Evolutionary conservation across 1,140 invertebrate genomes (phyloP).

Genomic region (Musca vetustissima): DNA sequence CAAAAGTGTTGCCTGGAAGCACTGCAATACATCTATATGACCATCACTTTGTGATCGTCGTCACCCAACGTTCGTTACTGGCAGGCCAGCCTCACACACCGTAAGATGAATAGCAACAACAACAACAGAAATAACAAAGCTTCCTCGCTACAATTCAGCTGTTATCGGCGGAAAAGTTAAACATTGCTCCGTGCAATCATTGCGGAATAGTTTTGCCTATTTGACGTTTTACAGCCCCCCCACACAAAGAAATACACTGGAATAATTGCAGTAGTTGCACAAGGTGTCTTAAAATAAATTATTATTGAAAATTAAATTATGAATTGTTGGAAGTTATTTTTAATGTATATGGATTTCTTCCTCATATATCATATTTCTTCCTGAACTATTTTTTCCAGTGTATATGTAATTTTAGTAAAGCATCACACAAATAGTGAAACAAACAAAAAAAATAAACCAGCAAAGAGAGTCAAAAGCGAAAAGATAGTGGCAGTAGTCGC

Average conservation of each 20-base stretch:
- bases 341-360: no score
- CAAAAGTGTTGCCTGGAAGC: constrained; percentile 10
- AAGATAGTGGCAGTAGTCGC: neutral
- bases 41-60: neutral
- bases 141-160: neutral
- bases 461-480: neutral
- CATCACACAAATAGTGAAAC: neutral
- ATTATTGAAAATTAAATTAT: no score
- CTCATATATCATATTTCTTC: no score
- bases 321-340: no score
- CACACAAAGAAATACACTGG: neutral
- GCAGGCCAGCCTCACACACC: neutral
- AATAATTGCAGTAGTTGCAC: no score
- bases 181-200: constrained; percentile 11
- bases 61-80: neutral
- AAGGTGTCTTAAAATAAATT: no score
- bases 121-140: neutral
- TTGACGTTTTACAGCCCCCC: neutral
- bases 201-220: neutral
- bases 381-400: neutral
- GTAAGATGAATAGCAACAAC: neutral
- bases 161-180: constrained; percentile 12
- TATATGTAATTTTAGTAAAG: neutral
- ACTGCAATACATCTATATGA: no score
- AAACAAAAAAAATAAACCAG: neutral